A percentile compares a stretch with the other conserved stretches of the same genome.
Conservation (phyloP, 2,113 vertebrate species). For the Halichoerus grypus region DNA sequence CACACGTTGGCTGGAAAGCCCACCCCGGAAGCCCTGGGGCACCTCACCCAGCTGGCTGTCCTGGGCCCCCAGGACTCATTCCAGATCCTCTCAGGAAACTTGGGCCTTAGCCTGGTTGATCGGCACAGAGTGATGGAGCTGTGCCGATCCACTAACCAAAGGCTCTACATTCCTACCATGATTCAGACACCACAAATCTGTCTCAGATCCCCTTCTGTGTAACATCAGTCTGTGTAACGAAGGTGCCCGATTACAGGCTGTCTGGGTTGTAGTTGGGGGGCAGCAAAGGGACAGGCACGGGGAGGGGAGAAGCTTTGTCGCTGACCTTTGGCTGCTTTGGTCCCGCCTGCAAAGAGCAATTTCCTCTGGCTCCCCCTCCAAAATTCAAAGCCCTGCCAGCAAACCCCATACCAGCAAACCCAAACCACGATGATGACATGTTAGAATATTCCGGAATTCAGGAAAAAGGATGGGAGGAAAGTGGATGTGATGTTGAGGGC, state of each 20-base stretch:
- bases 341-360: background rate
- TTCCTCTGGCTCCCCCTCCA: background rate
- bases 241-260: slow-evolving; percentile 30
- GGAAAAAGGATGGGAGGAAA: background rate
- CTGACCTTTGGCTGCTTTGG: background rate
- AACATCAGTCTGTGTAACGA: slow-evolving; percentile 9
- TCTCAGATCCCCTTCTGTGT: background rate
- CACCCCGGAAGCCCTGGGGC: background rate
- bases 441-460: background rate
- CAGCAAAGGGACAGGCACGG: background rate
- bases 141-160: background rate
- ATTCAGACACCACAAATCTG: background rate
- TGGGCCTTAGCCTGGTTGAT: background rate
- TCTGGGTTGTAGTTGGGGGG: background rate
- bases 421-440: background rate
- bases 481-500: background rate
- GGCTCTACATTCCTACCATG: background rate
- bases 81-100: background rate
- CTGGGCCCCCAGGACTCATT: background rate
- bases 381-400: background rate
- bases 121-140: background rate
- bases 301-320: background rate
- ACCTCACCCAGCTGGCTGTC: background rate
- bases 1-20: background rate
- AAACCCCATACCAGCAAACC: background rate